Evolutionary conservation across 2,797 vertebrate species (phyloP).

Genomic region (Holocentrus rufus): DNA sequence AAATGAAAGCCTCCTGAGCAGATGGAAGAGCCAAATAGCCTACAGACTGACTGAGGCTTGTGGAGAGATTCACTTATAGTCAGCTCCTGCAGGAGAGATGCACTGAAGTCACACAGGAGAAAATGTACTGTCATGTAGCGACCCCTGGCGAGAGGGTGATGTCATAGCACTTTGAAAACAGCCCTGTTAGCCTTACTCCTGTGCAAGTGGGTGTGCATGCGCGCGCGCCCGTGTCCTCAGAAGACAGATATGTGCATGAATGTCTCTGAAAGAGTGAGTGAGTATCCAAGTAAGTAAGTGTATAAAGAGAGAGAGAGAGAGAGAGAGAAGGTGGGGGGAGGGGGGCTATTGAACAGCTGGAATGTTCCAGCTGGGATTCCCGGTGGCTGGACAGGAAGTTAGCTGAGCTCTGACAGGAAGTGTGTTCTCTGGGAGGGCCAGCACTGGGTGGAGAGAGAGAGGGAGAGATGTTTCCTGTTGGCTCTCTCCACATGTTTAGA

Average conservation of each 20-base stretch:
- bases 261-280: conserved; percentile 22
- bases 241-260: neutral
- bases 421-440: conserved; percentile 74
- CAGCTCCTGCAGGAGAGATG: conserved; percentile 8
- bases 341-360: conserved; percentile 69
- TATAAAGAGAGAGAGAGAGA: conserved; percentile 5
- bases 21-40: conserved; percentile 21
- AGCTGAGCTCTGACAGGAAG: conserved; percentile 81
- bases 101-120: neutral
- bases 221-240: neutral
- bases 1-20: conserved; percentile 43
- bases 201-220: neutral
- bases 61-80: neutral
- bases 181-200: neutral
- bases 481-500: conserved; percentile 61
- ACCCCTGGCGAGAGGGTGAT: conserved; percentile 70
- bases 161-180: neutral
- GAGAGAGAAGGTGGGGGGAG: conserved; percentile 13
- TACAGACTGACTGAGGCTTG: neutral
- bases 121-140: conserved; percentile 77
- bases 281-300: neutral
- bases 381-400: conserved; percentile 81
- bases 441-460: conserved; percentile 59
- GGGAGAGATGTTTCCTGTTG: conserved; percentile 78
- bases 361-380: conserved; percentile 83